phyloP scores from a whole-genome alignment of 2,113 vertebrate genomes.

The Forbesichthys papilliferus region DNA sequence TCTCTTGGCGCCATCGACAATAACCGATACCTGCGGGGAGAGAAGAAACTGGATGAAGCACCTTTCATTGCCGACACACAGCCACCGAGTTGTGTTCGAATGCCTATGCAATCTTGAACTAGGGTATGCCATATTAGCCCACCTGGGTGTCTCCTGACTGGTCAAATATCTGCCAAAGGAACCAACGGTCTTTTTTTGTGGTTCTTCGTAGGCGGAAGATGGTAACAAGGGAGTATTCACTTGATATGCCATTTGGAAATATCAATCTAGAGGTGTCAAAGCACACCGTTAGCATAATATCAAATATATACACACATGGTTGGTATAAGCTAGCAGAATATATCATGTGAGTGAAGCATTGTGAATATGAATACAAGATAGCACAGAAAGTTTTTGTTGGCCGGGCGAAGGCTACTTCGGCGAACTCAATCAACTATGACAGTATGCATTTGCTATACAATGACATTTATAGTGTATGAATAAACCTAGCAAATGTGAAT shows the following conservation, averaged over 20 bases:
- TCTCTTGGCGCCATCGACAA: slow-evolving; percentile 88
- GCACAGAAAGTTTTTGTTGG: slow-evolving; percentile 12
- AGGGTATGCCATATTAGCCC: not conserved
- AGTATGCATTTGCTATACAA: slow-evolving; percentile 37
- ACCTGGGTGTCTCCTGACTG: slow-evolving; percentile 86
- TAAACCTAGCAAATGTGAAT: slow-evolving; percentile 62
- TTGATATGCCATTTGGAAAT: slow-evolving; percentile 88
- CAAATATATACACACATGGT: not conserved
- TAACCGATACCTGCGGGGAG: slow-evolving; percentile 80
- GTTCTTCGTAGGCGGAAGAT: slow-evolving; percentile 86
- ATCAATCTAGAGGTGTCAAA: slow-evolving; percentile 73
- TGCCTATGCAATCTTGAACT: not conserved
- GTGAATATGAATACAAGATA: too few relatives aligned
- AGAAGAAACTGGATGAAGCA: not conserved
- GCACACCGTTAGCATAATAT: slow-evolving; percentile 8
- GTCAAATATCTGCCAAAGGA: slow-evolving; percentile 91
- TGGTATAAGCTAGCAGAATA: too few relatives aligned
- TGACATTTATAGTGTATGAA: slow-evolving; percentile 41
- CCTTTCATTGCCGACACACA: not conserved
- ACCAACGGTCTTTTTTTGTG: slow-evolving; percentile 93
- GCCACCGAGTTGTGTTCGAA: too few relatives aligned
- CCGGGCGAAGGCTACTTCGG: slow-evolving; percentile 45
- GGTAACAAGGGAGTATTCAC: slow-evolving; percentile 84
- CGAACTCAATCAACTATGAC: slow-evolving; percentile 60
- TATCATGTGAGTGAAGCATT: too few relatives aligned